Conservation (phyloP, 2,888 invertebrate species). For the Drosophila paranaensis region DNA sequence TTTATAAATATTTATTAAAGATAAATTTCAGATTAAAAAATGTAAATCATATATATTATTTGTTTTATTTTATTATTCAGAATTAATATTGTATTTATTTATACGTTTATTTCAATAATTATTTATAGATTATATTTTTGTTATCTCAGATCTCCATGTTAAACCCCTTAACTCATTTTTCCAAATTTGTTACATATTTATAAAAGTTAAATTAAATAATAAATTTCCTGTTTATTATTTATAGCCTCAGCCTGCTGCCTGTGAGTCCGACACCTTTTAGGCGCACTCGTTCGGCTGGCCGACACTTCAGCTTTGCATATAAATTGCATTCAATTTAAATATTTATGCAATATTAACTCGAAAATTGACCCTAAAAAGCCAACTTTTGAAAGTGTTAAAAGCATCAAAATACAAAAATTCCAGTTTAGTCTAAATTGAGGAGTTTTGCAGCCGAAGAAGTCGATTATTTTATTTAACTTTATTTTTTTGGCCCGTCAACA, state of each 20-base stretch:
- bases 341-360: slow-evolving; percentile 9
- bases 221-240: neutral
- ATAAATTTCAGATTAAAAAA: too few species aligned
- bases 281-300: neutral
- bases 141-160: too few species aligned
- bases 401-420: neutral
- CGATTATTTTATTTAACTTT: neutral
- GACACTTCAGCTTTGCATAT: neutral
- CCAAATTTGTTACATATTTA: neutral
- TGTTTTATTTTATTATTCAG: too few species aligned
- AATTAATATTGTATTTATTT: too few species aligned
- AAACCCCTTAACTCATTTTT: too few species aligned
- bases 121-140: neutral
- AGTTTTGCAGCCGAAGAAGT: neutral
- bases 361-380: neutral
- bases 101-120: neutral
- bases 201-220: neutral
- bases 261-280: neutral
- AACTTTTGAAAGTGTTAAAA: neutral
- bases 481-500: neutral
- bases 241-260: neutral
- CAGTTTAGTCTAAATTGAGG: slow-evolving; percentile 1
- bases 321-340: slow-evolving; percentile 5
- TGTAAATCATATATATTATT: too few species aligned
- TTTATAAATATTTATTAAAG: too few species aligned